phyloP scores from a whole-genome alignment of 2,113 vertebrate genomes.

The Lucifuga dentata region DNA sequence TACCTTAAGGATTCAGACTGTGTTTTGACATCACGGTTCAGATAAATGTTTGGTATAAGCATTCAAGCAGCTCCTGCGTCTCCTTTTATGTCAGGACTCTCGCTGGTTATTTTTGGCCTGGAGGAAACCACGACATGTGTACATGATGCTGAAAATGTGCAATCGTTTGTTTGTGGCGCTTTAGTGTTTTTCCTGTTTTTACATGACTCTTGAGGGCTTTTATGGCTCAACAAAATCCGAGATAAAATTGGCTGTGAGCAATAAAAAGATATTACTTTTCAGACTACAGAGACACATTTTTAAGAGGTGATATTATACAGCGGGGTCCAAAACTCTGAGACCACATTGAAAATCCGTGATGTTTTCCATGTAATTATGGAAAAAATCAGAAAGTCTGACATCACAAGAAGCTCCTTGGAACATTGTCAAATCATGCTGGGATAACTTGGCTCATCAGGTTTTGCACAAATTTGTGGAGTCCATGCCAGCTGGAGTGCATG shows the following conservation, averaged over 20 bases:
- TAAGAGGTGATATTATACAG: too few relatives aligned
- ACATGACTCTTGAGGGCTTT: slow-evolving; percentile 17
- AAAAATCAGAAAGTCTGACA: too few relatives aligned
- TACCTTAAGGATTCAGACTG: slow-evolving; percentile 21
- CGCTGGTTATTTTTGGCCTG: neutral
- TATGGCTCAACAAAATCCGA: slow-evolving; percentile 15
- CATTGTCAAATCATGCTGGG: too few relatives aligned
- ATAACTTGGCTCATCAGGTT: too few relatives aligned
- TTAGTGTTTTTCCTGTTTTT: slow-evolving; percentile 12
- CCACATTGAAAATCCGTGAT: too few relatives aligned
- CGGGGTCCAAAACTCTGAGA: too few relatives aligned
- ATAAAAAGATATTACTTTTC: slow-evolving; percentile 14
- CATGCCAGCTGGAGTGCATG: too few relatives aligned
- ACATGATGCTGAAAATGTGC: slow-evolving; percentile 16
- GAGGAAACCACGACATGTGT: neutral
- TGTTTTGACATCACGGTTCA: slow-evolving; percentile 39
- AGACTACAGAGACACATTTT: slow-evolving; percentile 23
- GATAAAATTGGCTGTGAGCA: slow-evolving; percentile 17
- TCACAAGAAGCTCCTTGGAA: too few relatives aligned
- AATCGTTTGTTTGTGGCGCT: slow-evolving; percentile 7
- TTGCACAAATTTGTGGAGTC: too few relatives aligned
- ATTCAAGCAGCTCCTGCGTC: slow-evolving; percentile 8
- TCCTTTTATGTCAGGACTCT: slow-evolving; percentile 14
- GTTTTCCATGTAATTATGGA: too few relatives aligned
- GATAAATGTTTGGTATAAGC: slow-evolving; percentile 27